Evolutionary conservation across 2,113 vertebrate species (phyloP).

Genomic region (Bolborhynchus lineola): DNA sequence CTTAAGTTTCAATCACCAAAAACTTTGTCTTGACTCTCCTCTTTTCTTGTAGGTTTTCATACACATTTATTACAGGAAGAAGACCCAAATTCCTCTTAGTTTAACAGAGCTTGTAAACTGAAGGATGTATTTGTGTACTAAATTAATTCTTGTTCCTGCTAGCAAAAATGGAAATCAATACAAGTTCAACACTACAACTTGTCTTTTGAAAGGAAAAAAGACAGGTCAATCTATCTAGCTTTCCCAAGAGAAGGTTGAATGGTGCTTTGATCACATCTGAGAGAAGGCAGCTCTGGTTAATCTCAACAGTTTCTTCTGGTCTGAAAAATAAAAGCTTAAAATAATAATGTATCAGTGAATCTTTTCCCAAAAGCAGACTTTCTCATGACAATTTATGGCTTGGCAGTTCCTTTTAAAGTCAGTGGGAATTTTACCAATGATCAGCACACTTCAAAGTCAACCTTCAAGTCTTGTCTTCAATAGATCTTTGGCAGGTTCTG

Average conservation of each 20-base stretch:
- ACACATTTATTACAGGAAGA: not conserved
- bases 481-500: not conserved
- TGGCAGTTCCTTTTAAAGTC: not conserved
- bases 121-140: not conserved
- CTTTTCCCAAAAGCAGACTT: not conserved
- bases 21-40: not conserved
- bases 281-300: not conserved
- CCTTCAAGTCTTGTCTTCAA: not conserved
- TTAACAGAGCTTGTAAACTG: not conserved
- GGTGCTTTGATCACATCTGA: not conserved
- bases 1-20: not conserved
- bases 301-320: not conserved
- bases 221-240: not conserved
- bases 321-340: not conserved
- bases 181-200: not conserved
- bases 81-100: not conserved
- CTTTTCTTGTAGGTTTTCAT: not conserved
- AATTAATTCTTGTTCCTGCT: not conserved
- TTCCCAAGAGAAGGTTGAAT: not conserved
- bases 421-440: not conserved
- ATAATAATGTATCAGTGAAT: not conserved
- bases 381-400: not conserved
- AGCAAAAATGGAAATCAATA: slow-evolving; percentile 17
- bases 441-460: not conserved
- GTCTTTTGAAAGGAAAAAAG: not conserved